phyloP scores from a whole-genome alignment of 2,113 vertebrate genomes.

The Aepyceros melampus region DNA sequence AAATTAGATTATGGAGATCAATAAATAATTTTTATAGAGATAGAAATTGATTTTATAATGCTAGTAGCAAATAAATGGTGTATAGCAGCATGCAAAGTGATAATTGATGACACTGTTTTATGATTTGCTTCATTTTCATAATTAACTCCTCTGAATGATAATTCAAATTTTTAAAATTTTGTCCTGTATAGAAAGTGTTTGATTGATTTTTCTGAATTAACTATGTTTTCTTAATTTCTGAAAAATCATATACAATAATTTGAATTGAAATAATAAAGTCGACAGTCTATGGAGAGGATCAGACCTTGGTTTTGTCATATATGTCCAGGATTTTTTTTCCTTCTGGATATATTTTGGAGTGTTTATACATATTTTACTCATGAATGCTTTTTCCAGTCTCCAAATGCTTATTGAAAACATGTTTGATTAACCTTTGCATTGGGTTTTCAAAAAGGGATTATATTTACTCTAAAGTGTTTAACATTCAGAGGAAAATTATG shows the following conservation, averaged over 20 bases:
- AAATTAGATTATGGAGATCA: conserved; percentile 34
- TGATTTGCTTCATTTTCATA: conserved; percentile 23
- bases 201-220: conserved; percentile 23
- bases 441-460: conserved; percentile 32
- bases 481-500: conserved; percentile 39
- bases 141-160: neutral
- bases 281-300: neutral
- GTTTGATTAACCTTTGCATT: conserved; percentile 51
- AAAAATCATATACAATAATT: neutral
- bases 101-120: conserved; percentile 44
- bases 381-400: neutral
- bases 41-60: conserved; percentile 43
- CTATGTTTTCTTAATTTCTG: conserved; percentile 11
- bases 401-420: conserved; percentile 28
- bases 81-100: neutral
- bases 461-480: conserved; percentile 27
- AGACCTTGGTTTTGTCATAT: neutral
- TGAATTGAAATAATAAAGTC: neutral
- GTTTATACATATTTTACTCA: conserved; percentile 29
- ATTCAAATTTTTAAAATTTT: conserved; percentile 19
- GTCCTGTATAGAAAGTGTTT: conserved; percentile 39
- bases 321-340: neutral
- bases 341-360: neutral
- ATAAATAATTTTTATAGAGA: conserved; percentile 42
- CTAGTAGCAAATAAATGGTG: neutral